A percentile compares a stretch with the other conserved stretches of the same genome.
These are phyloP conservation scores for Cylindroiulus punctatus DNA, from an alignment of 2,888 invertebrate species.

Conservation along the genomic window DNA sequence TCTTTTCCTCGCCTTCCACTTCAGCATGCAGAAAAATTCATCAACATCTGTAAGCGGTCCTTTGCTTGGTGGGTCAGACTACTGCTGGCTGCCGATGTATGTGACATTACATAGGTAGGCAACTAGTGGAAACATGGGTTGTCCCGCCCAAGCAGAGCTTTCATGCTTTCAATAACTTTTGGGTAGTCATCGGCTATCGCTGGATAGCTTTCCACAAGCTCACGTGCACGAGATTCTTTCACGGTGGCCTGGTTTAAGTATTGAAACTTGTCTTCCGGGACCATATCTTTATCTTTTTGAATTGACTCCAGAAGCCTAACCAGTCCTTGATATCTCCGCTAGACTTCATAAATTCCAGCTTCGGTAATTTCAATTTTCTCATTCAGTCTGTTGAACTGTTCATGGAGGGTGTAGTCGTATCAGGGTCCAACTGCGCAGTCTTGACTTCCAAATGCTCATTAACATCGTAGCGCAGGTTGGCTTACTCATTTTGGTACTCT, in stretches of 20 bases:
- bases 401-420: neutral
- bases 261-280: neutral
- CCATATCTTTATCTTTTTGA: neutral
- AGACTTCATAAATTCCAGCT: neutral
- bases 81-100: too few species aligned
- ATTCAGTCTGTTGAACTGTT: neutral
- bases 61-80: too few species aligned
- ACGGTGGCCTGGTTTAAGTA: neutral
- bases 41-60: too few species aligned
- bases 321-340: neutral
- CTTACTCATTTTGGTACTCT: neutral
- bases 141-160: too few species aligned
- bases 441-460: neutral
- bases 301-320: neutral
- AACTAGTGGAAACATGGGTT: too few species aligned
- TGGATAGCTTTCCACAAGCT: neutral
- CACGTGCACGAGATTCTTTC: neutral
- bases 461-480: neutral
- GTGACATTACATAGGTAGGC: too few species aligned
- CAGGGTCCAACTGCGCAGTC: neutral
- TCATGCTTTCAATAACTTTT: neutral
- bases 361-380: neutral
- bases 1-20: too few species aligned
- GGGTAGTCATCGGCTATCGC: neutral
- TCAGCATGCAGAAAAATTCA: too few species aligned